These are phyloP conservation scores for Littorina saxatilis DNA, from an alignment of 1,140 invertebrate species.

Conservation along the genomic window DNA sequence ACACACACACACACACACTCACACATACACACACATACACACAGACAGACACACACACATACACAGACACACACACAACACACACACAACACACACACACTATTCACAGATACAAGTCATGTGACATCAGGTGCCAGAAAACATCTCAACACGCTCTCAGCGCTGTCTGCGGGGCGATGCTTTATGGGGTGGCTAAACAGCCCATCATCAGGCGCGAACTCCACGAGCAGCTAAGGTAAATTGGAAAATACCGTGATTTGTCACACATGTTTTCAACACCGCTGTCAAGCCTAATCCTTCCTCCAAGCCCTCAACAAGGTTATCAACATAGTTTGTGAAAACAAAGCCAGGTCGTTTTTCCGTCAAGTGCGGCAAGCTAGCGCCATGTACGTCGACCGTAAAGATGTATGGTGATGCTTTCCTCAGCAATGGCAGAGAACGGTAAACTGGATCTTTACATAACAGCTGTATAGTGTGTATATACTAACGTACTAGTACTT, in stretches of 20 bases:
- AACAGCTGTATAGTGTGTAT: too few species aligned
- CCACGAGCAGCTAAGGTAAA: neutral
- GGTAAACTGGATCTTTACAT: too few species aligned
- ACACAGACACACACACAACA: too few species aligned
- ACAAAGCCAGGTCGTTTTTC: conserved; percentile 13
- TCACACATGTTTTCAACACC: conserved; percentile 25
- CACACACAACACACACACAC: too few species aligned
- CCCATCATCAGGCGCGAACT: neutral
- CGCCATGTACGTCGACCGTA: neutral
- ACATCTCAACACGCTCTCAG: too few species aligned
- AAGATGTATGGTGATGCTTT: conserved; percentile 10
- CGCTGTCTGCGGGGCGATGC: neutral
- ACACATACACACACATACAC: too few species aligned
- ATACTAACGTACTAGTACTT: too few species aligned
- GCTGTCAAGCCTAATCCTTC: conserved; percentile 9
- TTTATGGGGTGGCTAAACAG: neutral
- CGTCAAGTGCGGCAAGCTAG: neutral
- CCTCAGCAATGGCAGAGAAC: too few species aligned
- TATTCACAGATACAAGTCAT: too few species aligned
- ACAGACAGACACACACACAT: too few species aligned
- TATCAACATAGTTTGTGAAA: conserved; percentile 24
- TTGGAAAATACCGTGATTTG: neutral
- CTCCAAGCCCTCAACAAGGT: neutral
- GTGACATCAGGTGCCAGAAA: too few species aligned
- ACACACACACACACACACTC: too few species aligned